Evolutionary conservation across 23 tunicate genomes (phyloP), one percentile per base, ranked within the genome.

Genomic region (Oikopleura albicans): DNA sequence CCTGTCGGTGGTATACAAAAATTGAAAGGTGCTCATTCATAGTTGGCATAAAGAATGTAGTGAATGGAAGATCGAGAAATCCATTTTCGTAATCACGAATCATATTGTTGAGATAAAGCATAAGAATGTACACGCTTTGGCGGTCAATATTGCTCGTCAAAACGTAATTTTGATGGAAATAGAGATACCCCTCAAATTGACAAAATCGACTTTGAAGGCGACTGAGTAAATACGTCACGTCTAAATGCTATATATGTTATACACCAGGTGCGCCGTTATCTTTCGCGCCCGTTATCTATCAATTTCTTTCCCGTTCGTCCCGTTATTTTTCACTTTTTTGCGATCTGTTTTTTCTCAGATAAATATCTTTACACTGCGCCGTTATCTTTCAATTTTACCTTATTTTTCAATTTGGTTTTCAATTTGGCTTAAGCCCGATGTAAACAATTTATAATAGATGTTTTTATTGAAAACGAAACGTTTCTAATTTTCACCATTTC

Each of bases 101-200:
- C 79, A 71, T 71, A 29, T 29, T 71, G 34, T 16, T 71, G 34
- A 71, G 79, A 71, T 71, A 71, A 71, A 71, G 27, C 79, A 71
- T 71, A 34, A 71, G 37, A 71, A 71, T 71, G 37, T 71, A 71
- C 33, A 71, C 37, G 2, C 36, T 71, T 29, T 71, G 33, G 4
- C 79, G 27, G 37, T 71, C 79, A 4, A 71, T 16, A 29, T 71
- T 71, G 4, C 37, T 16, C 4, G 79, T 12, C 4, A 12, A 71
- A 29, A 71, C 79, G 2, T 2, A 12, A 71, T 71, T 71, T 71
- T 71, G 79, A 29, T 16, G 31, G 37, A 71, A 71, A 12, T 22
- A 12, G 33, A 71, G 37, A 29, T 71, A 71, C 4, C 79, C 79
- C 28, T 71, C 36, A 16, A 71, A 12, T 31, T 34, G 79, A 2